phyloP scores from a whole-genome alignment of 2,888 invertebrate species.

The Rhingia campestris region DNA sequence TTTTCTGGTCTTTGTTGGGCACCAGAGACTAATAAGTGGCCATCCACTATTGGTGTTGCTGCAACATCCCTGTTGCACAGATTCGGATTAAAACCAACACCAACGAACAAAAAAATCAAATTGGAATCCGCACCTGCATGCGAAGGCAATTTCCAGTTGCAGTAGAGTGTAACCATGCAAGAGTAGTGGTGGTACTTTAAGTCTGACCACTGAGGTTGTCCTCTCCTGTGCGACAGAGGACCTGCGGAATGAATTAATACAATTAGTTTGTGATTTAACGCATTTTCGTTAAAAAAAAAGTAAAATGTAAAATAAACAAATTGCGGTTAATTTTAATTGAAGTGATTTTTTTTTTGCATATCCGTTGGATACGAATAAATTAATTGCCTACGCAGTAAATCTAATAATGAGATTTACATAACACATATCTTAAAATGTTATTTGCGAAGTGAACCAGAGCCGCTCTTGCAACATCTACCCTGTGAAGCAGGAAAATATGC shows the following conservation, averaged over 20 bases:
- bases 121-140: conserved; percentile 39
- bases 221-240: conserved; percentile 31
- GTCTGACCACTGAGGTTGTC: conserved; percentile 8
- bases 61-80: conserved; percentile 11
- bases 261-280: conserved; percentile 69
- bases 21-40: conserved; percentile 62
- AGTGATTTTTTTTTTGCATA: conserved; percentile 21
- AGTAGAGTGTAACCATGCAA: conserved; percentile 14
- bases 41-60: not conserved
- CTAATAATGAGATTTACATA: conserved; percentile 27
- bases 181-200: conserved; percentile 41
- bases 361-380: conserved; percentile 11
- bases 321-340: conserved; percentile 62
- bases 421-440: not conserved
- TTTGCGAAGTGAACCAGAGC: too few relatives aligned
- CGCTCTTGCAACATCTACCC: too few relatives aligned
- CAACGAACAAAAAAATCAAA: conserved; percentile 1
- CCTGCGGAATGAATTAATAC: conserved; percentile 57
- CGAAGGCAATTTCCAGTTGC: conserved; percentile 26
- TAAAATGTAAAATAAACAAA: conserved; percentile 30
- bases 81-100: not conserved
- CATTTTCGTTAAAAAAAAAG: conserved; percentile 36
- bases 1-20: conserved; percentile 47
- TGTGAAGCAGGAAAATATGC: too few relatives aligned
- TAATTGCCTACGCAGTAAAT: conserved; percentile 50